Conservation (phyloP, 2,797 vertebrate species). For the Florisuga fusca region DNA sequence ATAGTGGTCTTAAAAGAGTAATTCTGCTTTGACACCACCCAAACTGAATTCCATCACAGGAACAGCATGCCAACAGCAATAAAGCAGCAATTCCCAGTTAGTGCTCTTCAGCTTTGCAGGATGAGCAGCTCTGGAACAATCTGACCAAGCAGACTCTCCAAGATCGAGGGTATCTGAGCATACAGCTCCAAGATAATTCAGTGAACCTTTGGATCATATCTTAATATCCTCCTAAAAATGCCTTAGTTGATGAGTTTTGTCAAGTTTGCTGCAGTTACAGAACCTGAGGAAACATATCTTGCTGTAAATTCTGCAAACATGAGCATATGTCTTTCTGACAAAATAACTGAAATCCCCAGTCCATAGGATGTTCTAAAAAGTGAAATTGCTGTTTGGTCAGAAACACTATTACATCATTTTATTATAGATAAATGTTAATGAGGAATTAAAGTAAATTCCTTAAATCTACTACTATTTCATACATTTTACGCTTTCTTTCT, state of each 20-base stretch:
- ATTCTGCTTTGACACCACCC: background rate
- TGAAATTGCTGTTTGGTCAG: background rate
- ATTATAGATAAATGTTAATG: rapidly evolving
- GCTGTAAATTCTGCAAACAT: background rate
- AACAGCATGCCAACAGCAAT: background rate
- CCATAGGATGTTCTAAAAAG: background rate
- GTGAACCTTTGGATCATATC: background rate
- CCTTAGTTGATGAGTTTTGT: background rate
- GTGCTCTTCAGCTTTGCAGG: background rate
- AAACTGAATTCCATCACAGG: background rate
- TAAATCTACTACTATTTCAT: background rate
- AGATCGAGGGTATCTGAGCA: background rate
- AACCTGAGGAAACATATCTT: background rate
- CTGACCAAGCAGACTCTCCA: background rate
- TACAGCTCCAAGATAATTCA: background rate
- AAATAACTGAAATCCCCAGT: background rate
- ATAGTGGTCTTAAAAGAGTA: background rate
- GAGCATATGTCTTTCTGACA: background rate
- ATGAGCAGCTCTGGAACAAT: background rate
- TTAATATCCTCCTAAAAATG: background rate
- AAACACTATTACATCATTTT: background rate
- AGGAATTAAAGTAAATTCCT: background rate
- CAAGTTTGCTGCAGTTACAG: background rate
- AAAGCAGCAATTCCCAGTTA: background rate
- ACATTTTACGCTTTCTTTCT: too few relatives aligned